Evolutionary conservation across 1,140 invertebrate species (phyloP).

Genomic region (Achroia grisella): DNA sequence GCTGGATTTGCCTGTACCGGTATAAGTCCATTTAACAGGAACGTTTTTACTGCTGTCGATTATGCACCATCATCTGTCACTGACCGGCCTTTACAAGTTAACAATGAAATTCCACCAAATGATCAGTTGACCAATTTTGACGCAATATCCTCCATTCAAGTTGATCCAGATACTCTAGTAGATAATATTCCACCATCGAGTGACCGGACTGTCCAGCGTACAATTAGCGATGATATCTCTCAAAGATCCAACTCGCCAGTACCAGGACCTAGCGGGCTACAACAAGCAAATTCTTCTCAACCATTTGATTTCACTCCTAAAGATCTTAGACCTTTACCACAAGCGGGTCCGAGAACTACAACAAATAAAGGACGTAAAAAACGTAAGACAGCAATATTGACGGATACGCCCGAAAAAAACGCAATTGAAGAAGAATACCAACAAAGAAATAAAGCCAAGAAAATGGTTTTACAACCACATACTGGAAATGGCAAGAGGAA

Average conservation of each 20-base stretch:
- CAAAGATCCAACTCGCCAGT: slow-evolving; percentile 8
- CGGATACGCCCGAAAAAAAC: slow-evolving; percentile 3
- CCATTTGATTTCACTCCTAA: slow-evolving; percentile 11
- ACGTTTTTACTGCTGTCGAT: slow-evolving; percentile 12
- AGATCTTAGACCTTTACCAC: slow-evolving; percentile 11
- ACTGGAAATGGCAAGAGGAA: slow-evolving; percentile 12
- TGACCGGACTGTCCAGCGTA: slow-evolving; percentile 6
- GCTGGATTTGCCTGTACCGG: neutral
- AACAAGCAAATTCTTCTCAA: slow-evolving; percentile 11
- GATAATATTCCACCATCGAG: slow-evolving; percentile 5
- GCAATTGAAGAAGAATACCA: slow-evolving; percentile 13
- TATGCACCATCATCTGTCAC: slow-evolving; percentile 9
- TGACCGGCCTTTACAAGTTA: slow-evolving; percentile 9
- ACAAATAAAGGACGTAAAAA: slow-evolving; percentile 14
- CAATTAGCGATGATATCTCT: slow-evolving; percentile 7
- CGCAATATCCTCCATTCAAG: slow-evolving; percentile 3
- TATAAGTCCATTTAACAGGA: slow-evolving; percentile 4
- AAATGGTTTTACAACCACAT: slow-evolving; percentile 8
- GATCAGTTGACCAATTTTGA: slow-evolving; percentile 2
- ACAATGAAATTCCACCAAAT: slow-evolving; percentile 4
- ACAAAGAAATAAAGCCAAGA: slow-evolving; percentile 12
- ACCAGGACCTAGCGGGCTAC: slow-evolving; percentile 14
- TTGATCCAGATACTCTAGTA: slow-evolving; percentile 3
- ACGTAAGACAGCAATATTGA: slow-evolving; percentile 13
- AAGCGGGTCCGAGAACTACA: too few relatives aligned